phyloP scores from a whole-genome alignment of 64 coral and sea anemone genomes.

The Stylophora pistillata region DNA sequence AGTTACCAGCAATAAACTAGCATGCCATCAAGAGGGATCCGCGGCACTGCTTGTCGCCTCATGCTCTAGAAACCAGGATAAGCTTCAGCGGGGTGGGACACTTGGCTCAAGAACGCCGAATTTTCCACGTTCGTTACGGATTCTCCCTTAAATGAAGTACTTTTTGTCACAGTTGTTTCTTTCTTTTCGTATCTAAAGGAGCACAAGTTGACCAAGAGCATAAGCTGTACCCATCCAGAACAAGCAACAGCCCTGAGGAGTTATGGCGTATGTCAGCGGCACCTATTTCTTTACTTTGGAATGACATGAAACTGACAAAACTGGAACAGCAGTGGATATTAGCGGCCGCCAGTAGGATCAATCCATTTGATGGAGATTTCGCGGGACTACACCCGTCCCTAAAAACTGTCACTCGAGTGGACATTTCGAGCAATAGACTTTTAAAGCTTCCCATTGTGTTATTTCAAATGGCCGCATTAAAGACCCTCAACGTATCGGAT shows the following conservation, averaged over 20 bases:
- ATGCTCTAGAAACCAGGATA: no score
- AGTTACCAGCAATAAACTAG: no score
- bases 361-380: slow-evolving; percentile 62
- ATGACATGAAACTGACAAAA: slow-evolving; percentile 65
- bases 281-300: slow-evolving; percentile 80
- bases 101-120: no score
- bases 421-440: slow-evolving; percentile 78
- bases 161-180: background rate
- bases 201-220: slow-evolving; percentile 86
- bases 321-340: slow-evolving; percentile 82
- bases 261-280: slow-evolving; percentile 53
- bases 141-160: background rate
- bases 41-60: no score
- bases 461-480: slow-evolving; percentile 79
- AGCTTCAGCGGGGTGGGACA: no score
- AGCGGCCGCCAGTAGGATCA: slow-evolving; percentile 68
- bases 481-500: slow-evolving; percentile 68
- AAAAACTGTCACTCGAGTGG: slow-evolving; percentile 79
- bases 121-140: no score
- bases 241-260: slow-evolving; percentile 74
- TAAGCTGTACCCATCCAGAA: slow-evolving; percentile 67
- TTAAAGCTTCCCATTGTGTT: slow-evolving; percentile 75
- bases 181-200: slow-evolving; percentile 41
- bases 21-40: no score
- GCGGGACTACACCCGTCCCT: slow-evolving; percentile 67